Base-by-base conservation (phyloP, 23 tunicate genomes). In the Phallusia fumigata region DNA sequence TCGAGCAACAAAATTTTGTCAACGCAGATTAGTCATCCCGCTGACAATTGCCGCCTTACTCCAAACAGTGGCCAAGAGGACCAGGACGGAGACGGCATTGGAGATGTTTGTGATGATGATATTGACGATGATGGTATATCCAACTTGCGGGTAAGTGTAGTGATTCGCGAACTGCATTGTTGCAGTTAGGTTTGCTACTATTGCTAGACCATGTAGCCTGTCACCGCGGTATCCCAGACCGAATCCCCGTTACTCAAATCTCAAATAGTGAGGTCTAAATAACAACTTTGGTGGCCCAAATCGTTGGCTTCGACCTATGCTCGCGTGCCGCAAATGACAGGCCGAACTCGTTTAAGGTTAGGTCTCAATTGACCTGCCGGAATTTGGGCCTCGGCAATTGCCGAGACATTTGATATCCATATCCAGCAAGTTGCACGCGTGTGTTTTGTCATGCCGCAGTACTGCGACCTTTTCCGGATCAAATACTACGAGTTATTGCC, bases 11-110 rank as follows among this genome's bases (percentile, higher is more conserved):
- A 2, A 77, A 19, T 65, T 82, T 31, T 65, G 24, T 19, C 33
- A 44, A 21, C 13, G 31, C 65, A 90, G 92, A 53, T 80, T 45
- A 84, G 82, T 6, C 87, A 91, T 52, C 35, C 52, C 31, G 76
- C 32, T 30, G 98, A 93, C 75, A 93, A 93, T 74, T 93, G 98
- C 74, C 65, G 36, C 13, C 50, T 18, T 30, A 22, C 85, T 19
- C 98, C 98, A 18, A 93, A 93, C 73, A 88, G 93, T 81, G 98
- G 98, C 18, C 98, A 93, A 78, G 98, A 93, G 78, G 91, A 93
- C 73, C 77, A 87, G 28, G 98, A 93, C 26, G 53, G 65, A 13
- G 98, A 93, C 75, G 98, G 85, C 45, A 33, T 33, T 24, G 98
- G 98, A 12, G 98, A 93, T 53, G 90, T 84, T 72, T 93, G 98